Percentiles rank a stretch among this genome's conserved stretches.
These are phyloP conservation scores for Psilopogon haemacephalus DNA, from an alignment of 2,113 vertebrate genomes.

Conservation along the genomic window DNA sequence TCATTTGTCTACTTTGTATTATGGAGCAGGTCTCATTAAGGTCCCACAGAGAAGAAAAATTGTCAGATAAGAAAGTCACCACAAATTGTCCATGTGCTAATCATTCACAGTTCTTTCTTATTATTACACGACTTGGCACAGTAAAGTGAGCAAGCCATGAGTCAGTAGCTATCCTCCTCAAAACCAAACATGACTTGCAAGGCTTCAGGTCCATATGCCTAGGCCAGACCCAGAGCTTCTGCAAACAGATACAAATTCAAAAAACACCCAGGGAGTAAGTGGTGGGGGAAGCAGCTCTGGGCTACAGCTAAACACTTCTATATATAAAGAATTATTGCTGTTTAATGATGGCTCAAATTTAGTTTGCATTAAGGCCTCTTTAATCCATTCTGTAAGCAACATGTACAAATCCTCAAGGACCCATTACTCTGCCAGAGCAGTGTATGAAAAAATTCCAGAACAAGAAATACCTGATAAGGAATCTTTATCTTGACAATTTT, in stretches of 20 bases:
- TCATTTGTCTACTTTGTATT: not conserved
- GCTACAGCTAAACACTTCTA: not conserved
- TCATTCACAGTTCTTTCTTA: not conserved
- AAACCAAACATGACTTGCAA: not conserved
- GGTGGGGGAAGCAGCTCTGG: not conserved
- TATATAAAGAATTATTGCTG: not conserved
- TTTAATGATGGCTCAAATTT: not conserved
- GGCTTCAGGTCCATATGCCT: not conserved
- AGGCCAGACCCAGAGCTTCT: not conserved
- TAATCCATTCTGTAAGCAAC: not conserved
- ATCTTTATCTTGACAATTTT: not conserved
- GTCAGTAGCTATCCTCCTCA: not conserved
- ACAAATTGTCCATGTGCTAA: not conserved
- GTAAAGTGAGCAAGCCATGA: constrained; percentile 10
- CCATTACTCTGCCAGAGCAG: not conserved
- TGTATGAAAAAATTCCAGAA: not conserved
- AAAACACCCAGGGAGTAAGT: not conserved
- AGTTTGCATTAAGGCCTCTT: not conserved
- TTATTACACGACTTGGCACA: not conserved
- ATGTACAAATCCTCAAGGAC: not conserved
- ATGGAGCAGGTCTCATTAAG: not conserved
- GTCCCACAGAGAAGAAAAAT: not conserved
- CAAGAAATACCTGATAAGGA: not conserved
- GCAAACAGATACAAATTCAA: not conserved
- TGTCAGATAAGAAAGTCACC: not conserved